Percentiles rank a stretch among this genome's conserved stretches.
Evolutionary conservation across 2,797 vertebrate species (phyloP).

Genomic region (Sparus aurata): DNA sequence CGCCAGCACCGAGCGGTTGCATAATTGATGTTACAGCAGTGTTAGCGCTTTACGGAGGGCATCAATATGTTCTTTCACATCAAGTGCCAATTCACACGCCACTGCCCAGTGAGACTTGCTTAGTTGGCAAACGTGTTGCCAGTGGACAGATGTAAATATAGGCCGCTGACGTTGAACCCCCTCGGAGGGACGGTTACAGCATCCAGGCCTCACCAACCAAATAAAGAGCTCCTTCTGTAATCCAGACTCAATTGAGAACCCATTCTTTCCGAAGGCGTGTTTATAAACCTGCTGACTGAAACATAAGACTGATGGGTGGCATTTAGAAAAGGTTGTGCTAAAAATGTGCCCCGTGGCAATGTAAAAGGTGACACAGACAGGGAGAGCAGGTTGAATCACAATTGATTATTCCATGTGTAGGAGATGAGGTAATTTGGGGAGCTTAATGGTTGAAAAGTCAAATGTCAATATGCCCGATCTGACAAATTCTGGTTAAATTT

Average conservation of each 20-base stretch:
- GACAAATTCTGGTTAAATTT: neutral
- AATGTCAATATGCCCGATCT: neutral
- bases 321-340: conserved; percentile 32
- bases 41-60: conserved; percentile 33
- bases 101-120: conserved; percentile 31
- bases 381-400: conserved; percentile 1
- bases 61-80: conserved; percentile 61
- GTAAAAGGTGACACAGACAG: conserved; percentile 3
- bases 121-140: conserved; percentile 37
- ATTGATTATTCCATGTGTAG: neutral
- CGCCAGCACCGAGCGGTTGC: conserved; percentile 3
- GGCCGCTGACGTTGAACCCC: conserved; percentile 46
- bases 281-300: conserved; percentile 65
- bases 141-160: conserved; percentile 65
- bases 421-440: neutral
- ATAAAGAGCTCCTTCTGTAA: conserved; percentile 47
- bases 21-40: conserved; percentile 54
- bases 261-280: conserved; percentile 54
- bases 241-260: conserved; percentile 34
- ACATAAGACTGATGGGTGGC: conserved; percentile 43
- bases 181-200: conserved; percentile 25
- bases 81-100: conserved; percentile 42
- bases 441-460: neutral
- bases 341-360: conserved; percentile 19
- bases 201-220: conserved; percentile 22